Percentiles rank a stretch among this genome's conserved stretches.
Evolutionary conservation across 2,797 vertebrate genomes (phyloP).

Genomic region (Girardinus metallicus): DNA sequence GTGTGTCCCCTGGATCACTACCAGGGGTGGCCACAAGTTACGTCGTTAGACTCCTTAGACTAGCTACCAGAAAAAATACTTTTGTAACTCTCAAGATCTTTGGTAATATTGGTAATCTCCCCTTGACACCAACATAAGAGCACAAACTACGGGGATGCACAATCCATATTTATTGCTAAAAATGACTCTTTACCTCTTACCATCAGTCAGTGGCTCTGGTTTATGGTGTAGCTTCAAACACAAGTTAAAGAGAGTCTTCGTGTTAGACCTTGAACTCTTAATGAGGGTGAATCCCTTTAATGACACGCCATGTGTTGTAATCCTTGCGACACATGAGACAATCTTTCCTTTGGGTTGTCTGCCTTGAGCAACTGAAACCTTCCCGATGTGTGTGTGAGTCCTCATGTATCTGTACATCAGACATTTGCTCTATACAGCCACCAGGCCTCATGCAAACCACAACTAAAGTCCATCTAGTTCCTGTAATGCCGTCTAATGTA

Average conservation of each 20-base stretch:
- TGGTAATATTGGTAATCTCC: not conserved
- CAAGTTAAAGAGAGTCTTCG: not conserved
- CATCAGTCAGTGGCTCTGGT: not conserved
- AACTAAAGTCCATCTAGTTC: not conserved
- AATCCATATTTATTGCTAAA: not conserved
- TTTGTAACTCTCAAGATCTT: not conserved
- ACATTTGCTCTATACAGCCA: not conserved
- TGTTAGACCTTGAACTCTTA: not conserved
- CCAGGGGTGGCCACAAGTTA: not conserved
- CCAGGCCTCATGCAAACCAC: not conserved
- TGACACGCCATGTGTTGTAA: not conserved
- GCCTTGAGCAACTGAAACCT: not conserved
- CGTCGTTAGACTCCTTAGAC: too few relatives aligned
- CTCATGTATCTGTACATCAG: not conserved
- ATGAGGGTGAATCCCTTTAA: not conserved
- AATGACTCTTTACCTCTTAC: not conserved
- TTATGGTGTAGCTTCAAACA: not conserved
- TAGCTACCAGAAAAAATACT: not conserved
- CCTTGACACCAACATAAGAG: not conserved
- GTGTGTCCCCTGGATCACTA: not conserved
- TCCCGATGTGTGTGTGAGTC: not conserved
- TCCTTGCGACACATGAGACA: not conserved
- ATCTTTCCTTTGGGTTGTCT: not conserved
- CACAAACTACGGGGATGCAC: not conserved
- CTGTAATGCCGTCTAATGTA: not conserved